Conservation (phyloP, 2,797 vertebrate genomes). For the Oceanodroma leucorhoa region DNA sequence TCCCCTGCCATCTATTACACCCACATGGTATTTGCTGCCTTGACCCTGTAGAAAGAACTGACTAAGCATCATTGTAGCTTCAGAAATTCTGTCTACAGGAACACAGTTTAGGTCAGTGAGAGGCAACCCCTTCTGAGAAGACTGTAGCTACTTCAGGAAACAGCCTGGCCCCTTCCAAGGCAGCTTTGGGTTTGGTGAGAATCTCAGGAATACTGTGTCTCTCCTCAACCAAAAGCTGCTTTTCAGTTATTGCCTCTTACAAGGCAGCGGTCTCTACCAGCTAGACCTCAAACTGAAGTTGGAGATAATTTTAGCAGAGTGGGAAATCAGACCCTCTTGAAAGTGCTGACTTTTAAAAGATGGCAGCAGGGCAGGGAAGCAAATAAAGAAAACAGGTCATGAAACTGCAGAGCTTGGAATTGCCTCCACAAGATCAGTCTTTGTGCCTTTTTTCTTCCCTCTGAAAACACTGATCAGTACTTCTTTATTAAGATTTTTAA, state of each 20-base stretch:
- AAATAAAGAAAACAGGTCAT: background rate
- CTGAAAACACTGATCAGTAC: background rate
- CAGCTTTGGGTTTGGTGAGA: fast-evolving
- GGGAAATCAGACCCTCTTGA: background rate
- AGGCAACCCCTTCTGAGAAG: background rate
- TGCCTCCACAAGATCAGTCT: fast-evolving
- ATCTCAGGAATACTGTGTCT: background rate
- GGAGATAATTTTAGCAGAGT: background rate
- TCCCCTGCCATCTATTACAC: background rate
- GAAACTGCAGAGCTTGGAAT: background rate
- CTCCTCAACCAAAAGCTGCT: background rate
- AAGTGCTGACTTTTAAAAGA: background rate
- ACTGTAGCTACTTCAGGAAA: background rate
- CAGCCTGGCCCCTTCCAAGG: background rate
- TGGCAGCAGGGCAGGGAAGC: background rate
- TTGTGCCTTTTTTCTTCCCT: background rate
- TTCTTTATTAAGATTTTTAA: background rate
- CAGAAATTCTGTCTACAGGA: background rate
- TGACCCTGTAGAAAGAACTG: background rate
- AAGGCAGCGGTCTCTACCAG: background rate
- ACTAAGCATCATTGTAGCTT: background rate
- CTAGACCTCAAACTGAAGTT: background rate
- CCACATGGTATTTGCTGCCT: background rate
- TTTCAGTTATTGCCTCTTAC: background rate
- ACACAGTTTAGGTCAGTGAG: background rate